These are phyloP conservation scores for Triops cancriformis DNA, from an alignment of 1,140 invertebrate genomes.

Conservation along the genomic window DNA sequence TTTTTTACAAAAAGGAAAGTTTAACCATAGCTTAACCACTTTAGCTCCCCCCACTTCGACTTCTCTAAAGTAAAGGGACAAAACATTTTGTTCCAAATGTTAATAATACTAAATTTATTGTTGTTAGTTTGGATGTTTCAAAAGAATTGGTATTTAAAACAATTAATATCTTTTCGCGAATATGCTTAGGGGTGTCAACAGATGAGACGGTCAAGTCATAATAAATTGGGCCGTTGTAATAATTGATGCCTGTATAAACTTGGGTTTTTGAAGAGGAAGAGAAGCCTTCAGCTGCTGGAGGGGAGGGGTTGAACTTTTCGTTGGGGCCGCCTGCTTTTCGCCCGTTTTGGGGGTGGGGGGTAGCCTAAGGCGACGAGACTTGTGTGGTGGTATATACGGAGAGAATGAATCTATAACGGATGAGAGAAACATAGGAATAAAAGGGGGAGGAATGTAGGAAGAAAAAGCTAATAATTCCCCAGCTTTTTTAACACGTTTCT, in stretches of 20 bases:
- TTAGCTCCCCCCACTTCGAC: too few species aligned
- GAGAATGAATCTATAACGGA: constrained; percentile 10
- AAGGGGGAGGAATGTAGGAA: neutral
- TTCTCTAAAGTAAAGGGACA: too few species aligned
- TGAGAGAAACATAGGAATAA: constrained; percentile 6
- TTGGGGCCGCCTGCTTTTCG: neutral
- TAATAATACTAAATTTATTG: too few species aligned
- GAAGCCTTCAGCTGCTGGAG: neutral
- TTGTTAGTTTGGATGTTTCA: too few species aligned
- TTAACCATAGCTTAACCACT: too few species aligned
- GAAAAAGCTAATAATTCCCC: neutral
- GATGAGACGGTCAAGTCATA: neutral
- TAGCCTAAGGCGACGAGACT: neutral
- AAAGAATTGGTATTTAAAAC: too few species aligned
- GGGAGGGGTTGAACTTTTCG: neutral
- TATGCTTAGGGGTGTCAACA: neutral
- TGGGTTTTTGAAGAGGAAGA: neutral
- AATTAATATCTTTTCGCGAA: neutral
- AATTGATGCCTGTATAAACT: neutral
- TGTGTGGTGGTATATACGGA: neutral
- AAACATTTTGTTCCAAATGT: too few species aligned
- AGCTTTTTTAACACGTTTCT: neutral
- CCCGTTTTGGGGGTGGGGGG: neutral
- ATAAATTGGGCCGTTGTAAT: neutral
- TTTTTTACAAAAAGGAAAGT: neutral